Conservation (phyloP, 2,797 vertebrate species). For the Sebastes diploproa region DNA sequence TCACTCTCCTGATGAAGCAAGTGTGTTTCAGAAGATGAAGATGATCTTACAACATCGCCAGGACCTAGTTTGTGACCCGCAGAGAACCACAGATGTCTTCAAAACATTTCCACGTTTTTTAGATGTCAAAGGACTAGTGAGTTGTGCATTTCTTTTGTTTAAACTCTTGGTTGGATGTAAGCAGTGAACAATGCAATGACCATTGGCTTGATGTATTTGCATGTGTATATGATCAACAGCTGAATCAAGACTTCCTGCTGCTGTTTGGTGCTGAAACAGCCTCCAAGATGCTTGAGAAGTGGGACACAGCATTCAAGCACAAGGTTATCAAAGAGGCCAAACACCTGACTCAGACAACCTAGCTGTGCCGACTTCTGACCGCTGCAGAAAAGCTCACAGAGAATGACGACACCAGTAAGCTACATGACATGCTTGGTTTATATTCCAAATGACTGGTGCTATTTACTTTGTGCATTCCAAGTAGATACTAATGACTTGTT, state of each 20-base stretch:
- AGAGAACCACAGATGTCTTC: constrained; percentile 34
- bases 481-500: neutral
- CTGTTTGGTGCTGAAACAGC: constrained; percentile 1
- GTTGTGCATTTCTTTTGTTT: constrained; percentile 7
- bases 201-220: neutral
- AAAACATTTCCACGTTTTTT: constrained; percentile 49
- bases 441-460: neutral
- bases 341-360: constrained; percentile 33
- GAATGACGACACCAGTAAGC: neutral
- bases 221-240: neutral
- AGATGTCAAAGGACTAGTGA: constrained; percentile 50
- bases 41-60: constrained; percentile 40
- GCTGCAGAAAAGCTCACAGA: constrained; percentile 24
- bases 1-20: constrained; percentile 41
- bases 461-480: neutral
- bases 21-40: constrained; percentile 51
- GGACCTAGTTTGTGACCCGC: constrained; percentile 36
- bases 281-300: constrained; percentile 7
- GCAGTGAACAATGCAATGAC: neutral
- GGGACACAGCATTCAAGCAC: constrained; percentile 40
- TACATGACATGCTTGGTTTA: neutral
- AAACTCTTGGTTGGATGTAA: neutral
- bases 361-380: neutral
- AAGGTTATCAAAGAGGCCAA: constrained; percentile 50
- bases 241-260: constrained; percentile 1